These are phyloP conservation scores for Temnothorax longispinosus DNA, from an alignment of 1,140 invertebrate species.

Conservation along the genomic window DNA sequence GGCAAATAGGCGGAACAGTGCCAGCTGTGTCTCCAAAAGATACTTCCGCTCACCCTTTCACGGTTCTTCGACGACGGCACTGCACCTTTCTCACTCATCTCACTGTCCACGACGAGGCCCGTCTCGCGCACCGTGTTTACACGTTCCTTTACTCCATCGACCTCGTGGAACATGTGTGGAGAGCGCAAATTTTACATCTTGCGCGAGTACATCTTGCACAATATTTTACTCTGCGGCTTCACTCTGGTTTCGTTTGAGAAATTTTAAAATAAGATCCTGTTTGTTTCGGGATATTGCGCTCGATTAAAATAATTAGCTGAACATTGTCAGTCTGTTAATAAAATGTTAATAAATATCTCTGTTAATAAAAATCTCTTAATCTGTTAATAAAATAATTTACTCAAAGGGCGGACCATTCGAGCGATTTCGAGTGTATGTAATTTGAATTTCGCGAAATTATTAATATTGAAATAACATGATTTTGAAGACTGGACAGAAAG, in stretches of 20 bases:
- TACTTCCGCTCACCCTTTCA: constrained; percentile 78
- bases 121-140: constrained; percentile 47
- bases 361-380: background rate
- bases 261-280: background rate
- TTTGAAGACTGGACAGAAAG: background rate
- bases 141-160: constrained; percentile 19
- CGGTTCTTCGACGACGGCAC: constrained; percentile 70
- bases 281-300: background rate
- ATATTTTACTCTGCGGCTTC: background rate
- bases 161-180: background rate
- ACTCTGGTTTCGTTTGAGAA: background rate
- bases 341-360: background rate
- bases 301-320: background rate
- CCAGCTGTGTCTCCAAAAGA: constrained; percentile 81
- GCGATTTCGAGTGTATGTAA: background rate
- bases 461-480: constrained; percentile 17
- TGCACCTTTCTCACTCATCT: constrained; percentile 77
- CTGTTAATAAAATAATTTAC: background rate
- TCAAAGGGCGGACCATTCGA: background rate
- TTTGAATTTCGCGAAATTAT: background rate
- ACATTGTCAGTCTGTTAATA: background rate
- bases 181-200: constrained; percentile 27
- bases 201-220: background rate
- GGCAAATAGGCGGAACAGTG: constrained; percentile 76
- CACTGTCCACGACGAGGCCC: constrained; percentile 57